These are phyloP conservation scores for Aphidoletes aphidimyza DNA, from an alignment of 2,888 invertebrate species.

Conservation along the genomic window DNA sequence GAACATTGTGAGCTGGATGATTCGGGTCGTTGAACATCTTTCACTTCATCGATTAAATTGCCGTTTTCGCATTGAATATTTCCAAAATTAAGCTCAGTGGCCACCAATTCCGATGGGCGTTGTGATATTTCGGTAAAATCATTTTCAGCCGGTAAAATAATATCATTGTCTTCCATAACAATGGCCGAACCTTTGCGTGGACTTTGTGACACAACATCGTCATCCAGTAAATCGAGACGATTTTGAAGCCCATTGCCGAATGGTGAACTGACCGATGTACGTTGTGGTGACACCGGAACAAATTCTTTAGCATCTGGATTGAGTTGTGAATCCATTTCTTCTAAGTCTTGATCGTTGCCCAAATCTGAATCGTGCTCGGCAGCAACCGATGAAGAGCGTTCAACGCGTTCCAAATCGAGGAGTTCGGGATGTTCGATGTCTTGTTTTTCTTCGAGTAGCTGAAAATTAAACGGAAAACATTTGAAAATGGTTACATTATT, in stretches of 20 bases:
- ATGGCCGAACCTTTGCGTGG: slow-evolving; percentile 72
- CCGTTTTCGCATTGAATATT: slow-evolving; percentile 47
- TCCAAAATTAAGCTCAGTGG: slow-evolving; percentile 2
- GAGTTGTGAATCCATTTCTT: slow-evolving; percentile 77
- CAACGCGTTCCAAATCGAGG: slow-evolving; percentile 34
- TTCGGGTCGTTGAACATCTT: slow-evolving; percentile 55
- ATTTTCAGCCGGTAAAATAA: slow-evolving; percentile 61
- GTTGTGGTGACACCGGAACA: slow-evolving; percentile 75
- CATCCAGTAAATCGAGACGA: slow-evolving; percentile 57
- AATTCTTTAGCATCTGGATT: slow-evolving; percentile 90
- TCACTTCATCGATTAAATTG: slow-evolving; percentile 56
- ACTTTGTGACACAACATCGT: slow-evolving; percentile 74
- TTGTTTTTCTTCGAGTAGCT: slow-evolving; percentile 53
- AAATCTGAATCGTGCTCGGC: slow-evolving; percentile 29
- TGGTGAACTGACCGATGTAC: slow-evolving; percentile 66
- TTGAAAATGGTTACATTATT: not conserved
- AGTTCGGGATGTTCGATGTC: slow-evolving; percentile 42
- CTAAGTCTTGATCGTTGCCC: slow-evolving; percentile 58
- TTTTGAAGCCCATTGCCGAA: slow-evolving; percentile 59
- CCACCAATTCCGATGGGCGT: slow-evolving; percentile 63
- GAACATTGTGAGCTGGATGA: slow-evolving; percentile 57
- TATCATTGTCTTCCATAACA: slow-evolving; percentile 63
- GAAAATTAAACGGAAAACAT: not conserved
- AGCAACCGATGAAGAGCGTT: slow-evolving; percentile 19
- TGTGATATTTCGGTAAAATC: slow-evolving; percentile 64